Conservation (phyloP, 2,888 invertebrate genomes). For the Dicyrtomina minuta region DNA sequence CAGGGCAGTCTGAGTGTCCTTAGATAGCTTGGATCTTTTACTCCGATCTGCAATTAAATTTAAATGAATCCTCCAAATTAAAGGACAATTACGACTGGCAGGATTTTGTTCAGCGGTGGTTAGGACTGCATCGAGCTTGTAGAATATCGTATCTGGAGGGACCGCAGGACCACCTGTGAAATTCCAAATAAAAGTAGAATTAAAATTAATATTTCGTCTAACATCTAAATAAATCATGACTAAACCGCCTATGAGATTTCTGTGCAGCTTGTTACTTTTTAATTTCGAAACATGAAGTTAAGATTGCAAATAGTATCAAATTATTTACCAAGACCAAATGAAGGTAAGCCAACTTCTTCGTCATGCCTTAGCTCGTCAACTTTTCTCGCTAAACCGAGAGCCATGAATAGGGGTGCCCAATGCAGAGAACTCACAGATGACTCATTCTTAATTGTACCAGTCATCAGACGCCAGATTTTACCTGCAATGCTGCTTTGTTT, state of each 20-base stretch:
- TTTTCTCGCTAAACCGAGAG: slow-evolving; percentile 46
- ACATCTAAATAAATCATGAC: too few species aligned
- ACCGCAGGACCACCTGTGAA: slow-evolving; percentile 53
- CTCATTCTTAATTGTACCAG: slow-evolving; percentile 45
- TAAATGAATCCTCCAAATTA: slow-evolving; percentile 52
- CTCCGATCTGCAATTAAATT: slow-evolving; percentile 43
- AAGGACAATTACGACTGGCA: slow-evolving; percentile 48
- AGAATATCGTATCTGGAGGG: slow-evolving; percentile 52
- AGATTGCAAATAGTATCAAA: too few species aligned
- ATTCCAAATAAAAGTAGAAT: too few species aligned
- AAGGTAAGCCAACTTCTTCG: slow-evolving; percentile 47
- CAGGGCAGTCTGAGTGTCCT: slow-evolving; percentile 36
- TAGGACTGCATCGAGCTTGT: slow-evolving; percentile 51
- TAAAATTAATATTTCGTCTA: slow-evolving; percentile 1
- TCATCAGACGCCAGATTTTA: slow-evolving; percentile 51
- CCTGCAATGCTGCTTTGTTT: slow-evolving; percentile 52
- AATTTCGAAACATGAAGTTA: too few species aligned
- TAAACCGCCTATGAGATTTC: too few species aligned
- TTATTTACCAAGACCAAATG: slow-evolving; percentile 48
- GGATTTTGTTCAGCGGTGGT: slow-evolving; percentile 48
- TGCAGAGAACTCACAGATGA: slow-evolving; percentile 39
- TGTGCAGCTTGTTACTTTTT: too few species aligned
- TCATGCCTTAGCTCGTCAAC: slow-evolving; percentile 51
- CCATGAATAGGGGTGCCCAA: slow-evolving; percentile 51
- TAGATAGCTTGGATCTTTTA: slow-evolving; percentile 40